Evolutionary conservation across 2,797 vertebrate genomes (phyloP).

Genomic region (Pipistrellus pipistrellus): DNA sequence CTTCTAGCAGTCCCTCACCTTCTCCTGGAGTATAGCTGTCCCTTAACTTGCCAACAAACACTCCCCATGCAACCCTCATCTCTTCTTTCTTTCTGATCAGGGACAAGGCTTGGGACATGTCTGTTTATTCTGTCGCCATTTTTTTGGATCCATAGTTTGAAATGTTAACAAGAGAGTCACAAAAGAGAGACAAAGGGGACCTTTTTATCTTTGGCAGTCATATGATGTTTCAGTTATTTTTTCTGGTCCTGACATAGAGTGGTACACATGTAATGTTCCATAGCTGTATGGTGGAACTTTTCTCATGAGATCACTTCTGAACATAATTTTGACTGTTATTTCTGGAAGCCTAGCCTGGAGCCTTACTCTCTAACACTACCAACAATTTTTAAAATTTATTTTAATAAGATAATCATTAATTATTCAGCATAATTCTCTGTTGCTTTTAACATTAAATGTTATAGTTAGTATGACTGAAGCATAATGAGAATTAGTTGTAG

Average conservation of each 20-base stretch:
- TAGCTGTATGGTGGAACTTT: neutral
- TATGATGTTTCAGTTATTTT: neutral
- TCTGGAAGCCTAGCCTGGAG: slow-evolving; percentile 18
- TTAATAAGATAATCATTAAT: slow-evolving; percentile 46
- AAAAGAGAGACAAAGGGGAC: neutral
- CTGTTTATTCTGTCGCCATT: too few relatives aligned
- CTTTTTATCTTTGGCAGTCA: neutral
- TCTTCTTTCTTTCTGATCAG: too few relatives aligned
- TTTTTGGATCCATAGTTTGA: neutral
- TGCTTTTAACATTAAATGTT: neutral
- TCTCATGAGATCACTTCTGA: slow-evolving; percentile 1
- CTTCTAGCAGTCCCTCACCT: too few relatives aligned
- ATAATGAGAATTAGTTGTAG: neutral
- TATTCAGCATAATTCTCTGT: slow-evolving; percentile 20
- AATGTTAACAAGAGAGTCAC: neutral
- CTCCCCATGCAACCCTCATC: too few relatives aligned
- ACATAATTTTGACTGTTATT: slow-evolving; percentile 43
- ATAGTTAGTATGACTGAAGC: neutral
- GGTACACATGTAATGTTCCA: neutral
- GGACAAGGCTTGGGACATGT: too few relatives aligned
- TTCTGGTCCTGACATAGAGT: neutral
- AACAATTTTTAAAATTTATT: slow-evolving; percentile 7
- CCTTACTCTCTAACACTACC: neutral
- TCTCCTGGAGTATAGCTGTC: too few relatives aligned
- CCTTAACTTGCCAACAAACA: too few relatives aligned